A percentile compares a stretch with the other conserved stretches of the same genome.
Conservation (phyloP, 2,797 vertebrate genomes). For the Allobates femoralis region DNA sequence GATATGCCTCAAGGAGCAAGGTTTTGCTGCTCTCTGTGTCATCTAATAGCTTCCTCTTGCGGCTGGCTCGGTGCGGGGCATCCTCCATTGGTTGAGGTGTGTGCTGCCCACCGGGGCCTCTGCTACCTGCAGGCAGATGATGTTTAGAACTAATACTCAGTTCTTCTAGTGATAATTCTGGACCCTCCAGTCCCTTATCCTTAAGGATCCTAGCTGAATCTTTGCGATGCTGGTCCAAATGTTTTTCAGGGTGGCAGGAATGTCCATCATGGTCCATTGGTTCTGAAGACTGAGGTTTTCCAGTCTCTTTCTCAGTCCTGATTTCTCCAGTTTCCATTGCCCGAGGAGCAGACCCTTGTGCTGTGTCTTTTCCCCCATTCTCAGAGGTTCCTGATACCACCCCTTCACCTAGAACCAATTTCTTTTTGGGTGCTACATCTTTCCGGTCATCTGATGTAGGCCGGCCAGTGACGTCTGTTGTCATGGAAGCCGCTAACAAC, state of each 20-base stretch:
- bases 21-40: slow-evolving; percentile 94
- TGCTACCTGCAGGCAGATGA: slow-evolving; percentile 75
- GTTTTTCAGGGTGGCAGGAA: slow-evolving; percentile 72
- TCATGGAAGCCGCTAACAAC: slow-evolving; percentile 76
- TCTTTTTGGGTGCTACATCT: slow-evolving; percentile 82
- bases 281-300: slow-evolving; percentile 75
- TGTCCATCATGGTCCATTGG: slow-evolving; percentile 88
- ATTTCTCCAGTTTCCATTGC: slow-evolving; percentile 74
- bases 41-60: slow-evolving; percentile 93
- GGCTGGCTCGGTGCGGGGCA: slow-evolving; percentile 78
- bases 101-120: slow-evolving; percentile 64
- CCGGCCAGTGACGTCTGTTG: slow-evolving; percentile 86
- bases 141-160: slow-evolving; percentile 93
- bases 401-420: slow-evolving; percentile 76
- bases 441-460: slow-evolving; percentile 86
- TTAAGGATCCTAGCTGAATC: slow-evolving; percentile 67
- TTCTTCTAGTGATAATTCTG: slow-evolving; percentile 94
- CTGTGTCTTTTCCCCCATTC: slow-evolving; percentile 74
- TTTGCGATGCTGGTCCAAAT: slow-evolving; percentile 68
- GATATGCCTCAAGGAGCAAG: slow-evolving; percentile 92
- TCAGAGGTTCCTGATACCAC: slow-evolving; percentile 71
- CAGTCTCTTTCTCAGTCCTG: slow-evolving; percentile 71
- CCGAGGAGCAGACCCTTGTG: slow-evolving; percentile 69
- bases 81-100: slow-evolving; percentile 72
- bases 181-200: slow-evolving; percentile 80